Conservation (phyloP, 2,888 invertebrate species). For the Pseudeuparius sepicola region DNA sequence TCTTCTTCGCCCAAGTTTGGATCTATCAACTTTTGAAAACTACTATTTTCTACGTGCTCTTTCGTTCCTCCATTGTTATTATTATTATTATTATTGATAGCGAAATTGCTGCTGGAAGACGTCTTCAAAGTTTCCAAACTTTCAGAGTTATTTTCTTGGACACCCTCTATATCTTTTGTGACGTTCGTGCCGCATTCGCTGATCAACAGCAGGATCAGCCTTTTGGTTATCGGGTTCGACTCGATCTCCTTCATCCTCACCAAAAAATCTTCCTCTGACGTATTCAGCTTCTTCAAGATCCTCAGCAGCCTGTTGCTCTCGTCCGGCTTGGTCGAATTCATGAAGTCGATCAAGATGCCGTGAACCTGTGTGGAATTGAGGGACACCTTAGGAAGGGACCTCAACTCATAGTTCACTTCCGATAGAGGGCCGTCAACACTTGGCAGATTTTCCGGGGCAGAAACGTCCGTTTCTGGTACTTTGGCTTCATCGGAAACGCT, state of each 20-base stretch:
- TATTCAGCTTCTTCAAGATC: slow-evolving; percentile 66
- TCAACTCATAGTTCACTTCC: slow-evolving; percentile 37
- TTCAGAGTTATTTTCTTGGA: neutral
- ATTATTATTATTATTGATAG: slow-evolving; percentile 1
- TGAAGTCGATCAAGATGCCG: slow-evolving; percentile 38
- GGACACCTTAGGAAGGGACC: slow-evolving; percentile 36
- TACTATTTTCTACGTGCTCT: too few species aligned
- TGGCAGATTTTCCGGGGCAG: slow-evolving; percentile 15
- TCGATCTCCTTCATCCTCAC: slow-evolving; percentile 75
- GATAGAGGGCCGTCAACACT: slow-evolving; percentile 17
- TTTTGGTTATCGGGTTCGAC: slow-evolving; percentile 62
- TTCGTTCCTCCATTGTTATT: too few species aligned
- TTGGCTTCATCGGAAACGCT: slow-evolving; percentile 16
- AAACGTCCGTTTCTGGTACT: slow-evolving; percentile 20
- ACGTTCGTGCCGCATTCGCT: slow-evolving; percentile 61
- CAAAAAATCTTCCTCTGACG: slow-evolving; percentile 64
- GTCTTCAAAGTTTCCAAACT: neutral
- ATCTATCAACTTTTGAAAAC: slow-evolving; percentile 25
- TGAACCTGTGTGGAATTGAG: slow-evolving; percentile 34
- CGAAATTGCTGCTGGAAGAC: neutral
- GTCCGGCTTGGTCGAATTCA: slow-evolving; percentile 53
- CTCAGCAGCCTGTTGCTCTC: slow-evolving; percentile 62
- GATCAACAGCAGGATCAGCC: slow-evolving; percentile 64
- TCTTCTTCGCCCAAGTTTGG: slow-evolving; percentile 33
- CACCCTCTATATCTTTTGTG: slow-evolving; percentile 24